Percentiles rank a stretch among this genome's conserved stretches.
Conservation (phyloP, 2,113 vertebrate genomes). For the Semicossyphus pulcher region DNA sequence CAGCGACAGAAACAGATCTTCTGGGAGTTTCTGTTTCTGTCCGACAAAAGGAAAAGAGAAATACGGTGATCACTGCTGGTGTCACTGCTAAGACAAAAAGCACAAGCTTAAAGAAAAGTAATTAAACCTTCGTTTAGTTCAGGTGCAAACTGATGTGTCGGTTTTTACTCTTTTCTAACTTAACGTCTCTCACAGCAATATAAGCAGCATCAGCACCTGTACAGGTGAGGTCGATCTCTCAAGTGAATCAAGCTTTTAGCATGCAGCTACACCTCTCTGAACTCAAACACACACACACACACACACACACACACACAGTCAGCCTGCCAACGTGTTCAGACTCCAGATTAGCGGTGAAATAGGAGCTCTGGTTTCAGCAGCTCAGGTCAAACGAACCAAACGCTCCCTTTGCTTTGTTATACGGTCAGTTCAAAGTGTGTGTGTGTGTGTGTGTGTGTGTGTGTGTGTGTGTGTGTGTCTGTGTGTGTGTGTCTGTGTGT, state of each 20-base stretch:
- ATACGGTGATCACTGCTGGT: too few species aligned
- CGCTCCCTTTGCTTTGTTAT: slow-evolving; percentile 50
- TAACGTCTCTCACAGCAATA: too few species aligned
- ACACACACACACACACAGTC: neutral
- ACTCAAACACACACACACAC: slow-evolving; percentile 9
- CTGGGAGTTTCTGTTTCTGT: too few species aligned
- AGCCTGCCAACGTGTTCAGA: slow-evolving; percentile 34
- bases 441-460: too few species aligned
- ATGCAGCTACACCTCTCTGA: slow-evolving; percentile 22
- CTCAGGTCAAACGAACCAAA: slow-evolving; percentile 59
- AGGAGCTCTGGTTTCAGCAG: slow-evolving; percentile 44
- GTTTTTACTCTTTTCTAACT: too few species aligned
- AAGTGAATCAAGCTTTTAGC: slow-evolving; percentile 22
- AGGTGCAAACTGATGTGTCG: neutral
- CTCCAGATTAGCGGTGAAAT: slow-evolving; percentile 59
- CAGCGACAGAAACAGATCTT: too few species aligned
- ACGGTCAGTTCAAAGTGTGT: slow-evolving; percentile 39
- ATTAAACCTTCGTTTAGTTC: too few species aligned
- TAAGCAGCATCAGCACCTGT: neutral
- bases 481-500: too few species aligned
- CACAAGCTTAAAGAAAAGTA: too few species aligned
- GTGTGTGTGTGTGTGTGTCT: too few species aligned
- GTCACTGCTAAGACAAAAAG: too few species aligned
- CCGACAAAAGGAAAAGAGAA: too few species aligned
- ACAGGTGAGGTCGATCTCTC: slow-evolving; percentile 7